Percentiles rank a stretch among this genome's conserved stretches.
These are phyloP conservation scores for Nasonovia ribisnigri DNA, from an alignment of 2,888 invertebrate species.

Conservation along the genomic window DNA sequence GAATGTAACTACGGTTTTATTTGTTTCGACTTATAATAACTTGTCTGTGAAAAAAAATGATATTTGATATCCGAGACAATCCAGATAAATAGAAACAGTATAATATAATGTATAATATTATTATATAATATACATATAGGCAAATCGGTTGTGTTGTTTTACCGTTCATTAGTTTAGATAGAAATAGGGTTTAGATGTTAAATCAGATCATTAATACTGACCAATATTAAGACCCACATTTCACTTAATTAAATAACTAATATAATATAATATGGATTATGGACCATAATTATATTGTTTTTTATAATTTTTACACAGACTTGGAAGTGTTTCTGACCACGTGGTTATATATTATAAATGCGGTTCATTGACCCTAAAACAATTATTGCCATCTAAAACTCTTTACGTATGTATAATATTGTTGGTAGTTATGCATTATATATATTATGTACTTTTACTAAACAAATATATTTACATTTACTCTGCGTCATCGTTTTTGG, in stretches of 20 bases:
- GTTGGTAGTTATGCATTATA: neutral
- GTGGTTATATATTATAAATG: neutral
- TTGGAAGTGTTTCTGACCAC: neutral
- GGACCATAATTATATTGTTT: neutral
- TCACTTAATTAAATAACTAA: neutral
- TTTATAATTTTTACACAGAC: neutral
- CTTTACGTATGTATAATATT: neutral
- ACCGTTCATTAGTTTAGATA: neutral
- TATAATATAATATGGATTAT: neutral
- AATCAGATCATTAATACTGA: neutral
- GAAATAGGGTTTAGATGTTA: neutral
- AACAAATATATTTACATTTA: neutral
- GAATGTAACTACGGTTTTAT: too few species aligned
- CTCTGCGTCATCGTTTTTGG: neutral
- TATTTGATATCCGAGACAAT: neutral
- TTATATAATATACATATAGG: neutral
- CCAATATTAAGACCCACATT: neutral
- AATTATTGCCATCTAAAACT: neutral
- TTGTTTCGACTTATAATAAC: neutral
- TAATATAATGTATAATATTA: neutral
- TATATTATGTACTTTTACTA: neutral
- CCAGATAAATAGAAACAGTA: neutral
- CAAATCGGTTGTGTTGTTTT: neutral
- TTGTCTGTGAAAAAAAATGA: neutral
- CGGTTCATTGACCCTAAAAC: neutral